Base-by-base conservation (phyloP, 1,140 invertebrate species). In the Helicoverpa zea region DNA sequence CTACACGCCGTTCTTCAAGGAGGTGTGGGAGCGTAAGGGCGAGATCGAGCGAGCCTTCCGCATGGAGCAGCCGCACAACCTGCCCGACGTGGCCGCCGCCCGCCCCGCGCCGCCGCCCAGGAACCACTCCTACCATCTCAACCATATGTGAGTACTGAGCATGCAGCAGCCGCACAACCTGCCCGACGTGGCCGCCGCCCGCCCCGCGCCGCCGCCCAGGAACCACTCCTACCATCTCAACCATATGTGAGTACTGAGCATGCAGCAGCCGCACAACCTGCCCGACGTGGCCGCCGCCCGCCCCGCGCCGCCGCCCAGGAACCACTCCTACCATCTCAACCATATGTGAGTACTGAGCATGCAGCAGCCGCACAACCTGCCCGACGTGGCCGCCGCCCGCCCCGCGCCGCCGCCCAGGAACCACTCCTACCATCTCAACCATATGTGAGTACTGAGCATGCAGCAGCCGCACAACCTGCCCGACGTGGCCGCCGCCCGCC, bases 1-100 rank as follows among this genome's bases (percentile, higher is more conserved):
- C 94, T 99, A 98, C 92, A 98, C 98, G 63, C 98, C 98, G 70
- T 99, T 99, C 95, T 98, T 99, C 94, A 98, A 98, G 92, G 98
- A 98, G 94, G 98, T 98, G 14, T 99, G 98, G 98, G 98, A 99
- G 87, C 98, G 98, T 86, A 99, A 99, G 87, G 98, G 98, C 49
- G 98, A 99, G 95, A 99, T 99, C 77, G 98, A 99, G 90, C 97
- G 98, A 90, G 98, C 98, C 1, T 98, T 99, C 94, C 97, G 98
- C 88, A 97, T 99, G 96, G 98, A 98, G 93, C 98, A 98, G 93
- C 97, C 96, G 78, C 96, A 96, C 52, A 94, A 94, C 85, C 81
- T 95, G 82, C 94, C 94, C 23, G 95, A 95, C 80, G 94, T 95
- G 70, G 95, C 95, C 23, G 90, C 92, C 35, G 88, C 90, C 0